These are phyloP conservation scores for Microcebus lehilahytsara DNA, from an alignment of 2,113 vertebrate genomes.

Conservation along the genomic window DNA sequence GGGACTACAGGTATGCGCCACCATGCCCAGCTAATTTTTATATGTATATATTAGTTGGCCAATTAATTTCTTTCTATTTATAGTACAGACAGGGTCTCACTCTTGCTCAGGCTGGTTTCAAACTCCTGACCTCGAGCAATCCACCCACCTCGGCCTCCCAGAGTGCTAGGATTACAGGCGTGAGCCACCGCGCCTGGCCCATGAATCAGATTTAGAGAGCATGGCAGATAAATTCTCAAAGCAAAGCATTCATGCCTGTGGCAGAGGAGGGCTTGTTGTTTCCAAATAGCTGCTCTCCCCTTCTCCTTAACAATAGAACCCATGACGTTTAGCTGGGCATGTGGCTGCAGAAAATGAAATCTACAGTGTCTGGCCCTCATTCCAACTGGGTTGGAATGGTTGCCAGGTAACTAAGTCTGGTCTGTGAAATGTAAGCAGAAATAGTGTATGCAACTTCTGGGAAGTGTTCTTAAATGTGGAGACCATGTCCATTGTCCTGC, in stretches of 20 bases:
- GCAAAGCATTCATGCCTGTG: not conserved
- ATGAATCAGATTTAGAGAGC: not conserved
- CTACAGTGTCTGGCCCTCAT: not conserved
- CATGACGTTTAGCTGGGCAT: not conserved
- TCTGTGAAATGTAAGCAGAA: not conserved
- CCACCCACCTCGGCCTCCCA: too few species aligned
- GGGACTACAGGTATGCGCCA: too few species aligned
- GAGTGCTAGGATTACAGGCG: too few species aligned
- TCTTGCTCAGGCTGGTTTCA: too few species aligned
- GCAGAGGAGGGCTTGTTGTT: not conserved
- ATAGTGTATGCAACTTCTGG: not conserved
- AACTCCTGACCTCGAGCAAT: too few species aligned
- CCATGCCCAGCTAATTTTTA: too few species aligned
- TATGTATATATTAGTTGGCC: too few species aligned
- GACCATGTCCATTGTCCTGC: not conserved
- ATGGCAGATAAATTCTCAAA: not conserved
- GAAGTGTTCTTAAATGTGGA: not conserved
- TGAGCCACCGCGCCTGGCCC: too few species aligned
- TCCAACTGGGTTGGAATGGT: not conserved
- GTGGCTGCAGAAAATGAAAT: not conserved
- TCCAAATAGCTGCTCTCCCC: not conserved
- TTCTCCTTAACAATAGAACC: fast-evolving
- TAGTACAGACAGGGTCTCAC: too few species aligned
- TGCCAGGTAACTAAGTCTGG: not conserved
- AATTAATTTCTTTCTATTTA: too few species aligned